Base-by-base conservation (phyloP, 2,113 vertebrate species). In the Catharus minimus region DNA sequence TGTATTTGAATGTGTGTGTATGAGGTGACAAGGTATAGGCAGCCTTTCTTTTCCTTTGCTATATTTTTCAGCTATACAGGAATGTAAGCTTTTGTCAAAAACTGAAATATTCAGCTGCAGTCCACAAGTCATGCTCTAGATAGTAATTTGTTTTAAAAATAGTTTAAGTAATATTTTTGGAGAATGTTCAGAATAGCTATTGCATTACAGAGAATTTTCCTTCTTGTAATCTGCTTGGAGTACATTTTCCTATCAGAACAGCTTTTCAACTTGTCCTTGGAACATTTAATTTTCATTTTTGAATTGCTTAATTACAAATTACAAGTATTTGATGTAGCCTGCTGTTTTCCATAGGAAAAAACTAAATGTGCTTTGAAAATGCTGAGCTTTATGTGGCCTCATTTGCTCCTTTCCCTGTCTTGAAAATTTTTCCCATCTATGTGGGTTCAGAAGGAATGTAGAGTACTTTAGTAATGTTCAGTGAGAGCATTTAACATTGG, bases 201-300 rank as follows among this genome's bases (percentile, higher is more conserved):
- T 84, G 46, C 32, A 58, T 84, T 86, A 53, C 53, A 71, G 65
- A 81, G 86, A 92, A 61, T 89, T 90, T 88, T 57, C 62, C 44
- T 11, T 68, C 46, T 68, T 33, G 38, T 44, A 81, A n/a, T 83
- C 68, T 83, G 74, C 66, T 44, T 69, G 77, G 82, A 78, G 53
- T 72, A 33, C 5, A 1, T 72, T 93, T 94, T 88, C 65, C 61
- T 85, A 55, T 88, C 83, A 90, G 80, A 92, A 36, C 41, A 84
- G 83, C 68, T 86, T 90, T 95, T 72, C 73, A 65, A 26, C 62
- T 90, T 89, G 81, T 92, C 84, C 77, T 95, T 94, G 58, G 58
- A 93, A 84, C 77, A 47, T 86, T 86, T 86, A 8, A 16, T 85
- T 94, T 90, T 84, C 19, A 61, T 79, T 92, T 95, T 84, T 72